A percentile compares a stretch with the other conserved stretches of the same genome.
Conservation (phyloP, 2,888 invertebrate species). For the Spicauda simplicius region DNA sequence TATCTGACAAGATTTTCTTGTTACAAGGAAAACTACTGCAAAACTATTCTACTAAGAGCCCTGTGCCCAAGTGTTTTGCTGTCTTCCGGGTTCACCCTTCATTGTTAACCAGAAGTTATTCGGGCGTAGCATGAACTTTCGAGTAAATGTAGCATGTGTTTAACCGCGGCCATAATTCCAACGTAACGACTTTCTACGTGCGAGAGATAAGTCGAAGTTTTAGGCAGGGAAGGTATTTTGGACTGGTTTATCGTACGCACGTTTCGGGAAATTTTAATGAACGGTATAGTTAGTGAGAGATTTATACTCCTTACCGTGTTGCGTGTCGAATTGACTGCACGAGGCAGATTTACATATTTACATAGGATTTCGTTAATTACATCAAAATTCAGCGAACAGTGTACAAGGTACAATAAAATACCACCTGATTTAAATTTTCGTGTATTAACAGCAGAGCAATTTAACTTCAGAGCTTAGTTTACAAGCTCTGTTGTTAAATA, state of each 20-base stretch:
- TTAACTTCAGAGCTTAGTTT: too few species aligned
- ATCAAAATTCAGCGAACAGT: not conserved
- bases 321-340: constrained; percentile 43
- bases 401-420: not conserved
- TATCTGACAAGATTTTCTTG: too few species aligned
- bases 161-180: constrained; percentile 79
- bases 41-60: not conserved
- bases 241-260: constrained; percentile 78
- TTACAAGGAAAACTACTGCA: not conserved
- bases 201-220: constrained; percentile 81
- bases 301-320: constrained; percentile 51
- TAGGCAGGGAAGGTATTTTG: constrained; percentile 65
- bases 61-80: constrained; percentile 3
- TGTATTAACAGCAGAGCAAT: too few species aligned
- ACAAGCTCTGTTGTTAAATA: too few species aligned
- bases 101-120: constrained; percentile 71
- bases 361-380: not conserved
- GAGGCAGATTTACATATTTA: constrained; percentile 57
- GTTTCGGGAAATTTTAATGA: constrained; percentile 79
- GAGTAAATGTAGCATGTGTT: constrained; percentile 82
- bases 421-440: too few species aligned
- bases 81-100: constrained; percentile 50
- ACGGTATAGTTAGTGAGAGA: constrained; percentile 65
- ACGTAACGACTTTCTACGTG: constrained; percentile 81
- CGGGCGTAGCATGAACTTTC: constrained; percentile 77